A percentile compares a stretch with the other conserved stretches of the same genome.
Evolutionary conservation across 2,113 vertebrate genomes (phyloP).

Genomic region (Callionymus lyra): DNA sequence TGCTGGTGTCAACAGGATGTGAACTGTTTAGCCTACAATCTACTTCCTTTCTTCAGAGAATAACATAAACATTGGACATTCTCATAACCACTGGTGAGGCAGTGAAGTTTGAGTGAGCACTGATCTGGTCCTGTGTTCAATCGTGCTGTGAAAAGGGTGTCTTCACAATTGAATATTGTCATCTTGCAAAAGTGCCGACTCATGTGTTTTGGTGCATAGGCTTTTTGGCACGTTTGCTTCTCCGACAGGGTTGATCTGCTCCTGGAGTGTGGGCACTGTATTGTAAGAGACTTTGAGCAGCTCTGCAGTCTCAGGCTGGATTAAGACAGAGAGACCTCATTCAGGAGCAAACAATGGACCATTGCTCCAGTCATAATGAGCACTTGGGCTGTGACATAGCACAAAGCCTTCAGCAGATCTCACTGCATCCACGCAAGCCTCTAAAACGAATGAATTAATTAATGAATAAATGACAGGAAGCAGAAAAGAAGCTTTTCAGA

Average conservation of each 20-base stretch:
- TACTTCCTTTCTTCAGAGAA: no score
- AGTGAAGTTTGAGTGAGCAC: no score
- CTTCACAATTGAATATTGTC: no score
- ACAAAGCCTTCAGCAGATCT: conserved; percentile 33
- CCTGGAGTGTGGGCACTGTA: conserved; percentile 41
- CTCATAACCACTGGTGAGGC: no score
- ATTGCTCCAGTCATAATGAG: conserved; percentile 60
- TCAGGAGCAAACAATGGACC: conserved; percentile 65
- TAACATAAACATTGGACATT: no score
- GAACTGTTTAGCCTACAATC: no score
- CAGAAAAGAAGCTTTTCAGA: no score
- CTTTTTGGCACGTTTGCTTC: conserved; percentile 19
- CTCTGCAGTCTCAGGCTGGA: conserved; percentile 54
- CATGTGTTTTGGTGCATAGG: conserved; percentile 18
- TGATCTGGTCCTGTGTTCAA: no score
- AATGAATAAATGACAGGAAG: no score
- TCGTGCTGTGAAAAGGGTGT: no score
- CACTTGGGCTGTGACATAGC: conserved; percentile 52
- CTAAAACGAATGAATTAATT: no score
- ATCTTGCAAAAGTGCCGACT: conserved; percentile 18
- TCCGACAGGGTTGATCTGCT: conserved; percentile 16
- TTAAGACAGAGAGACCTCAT: conserved; percentile 62
- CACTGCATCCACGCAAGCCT: conserved; percentile 8
- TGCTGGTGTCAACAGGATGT: no score
- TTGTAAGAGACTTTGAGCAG: conserved; percentile 60